Evolutionary conservation across 2,113 vertebrate species (phyloP), one percentile per base, ranked within the genome.

Genomic region (Plotosus lineatus): DNA sequence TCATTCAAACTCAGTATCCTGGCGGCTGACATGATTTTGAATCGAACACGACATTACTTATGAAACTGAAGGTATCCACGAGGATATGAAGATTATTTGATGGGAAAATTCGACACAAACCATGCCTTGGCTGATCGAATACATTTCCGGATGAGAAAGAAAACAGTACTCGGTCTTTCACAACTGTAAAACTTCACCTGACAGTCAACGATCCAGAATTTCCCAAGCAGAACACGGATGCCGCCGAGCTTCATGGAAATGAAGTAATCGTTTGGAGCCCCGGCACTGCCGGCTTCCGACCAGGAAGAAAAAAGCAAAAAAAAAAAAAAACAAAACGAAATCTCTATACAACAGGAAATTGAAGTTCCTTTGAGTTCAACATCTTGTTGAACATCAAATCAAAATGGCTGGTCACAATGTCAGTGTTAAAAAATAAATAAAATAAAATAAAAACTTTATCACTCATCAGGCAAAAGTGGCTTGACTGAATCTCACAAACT

Each of bases 1-100:
- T 61, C 77, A 79, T 48, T 75, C 77, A 75, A 26, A 60, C 60
- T 6, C 56, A 68, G 40, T 1, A 8, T 36, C 31, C 36, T 36
- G 60, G 60, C 15, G 19, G 28, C 31, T 33, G 28, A 15, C 2
- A 61, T 8, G 60, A 61, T 61, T 36, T 33, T 2, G 15, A 17
- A 46, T 46, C 5, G 0, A 61, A 36, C 60, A 19, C 28, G 56
- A 60, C 31, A 0, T 58, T n/a, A 31, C 7, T 60, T 1, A 60
- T 31, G 12, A 60, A 31, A 58, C n/a, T 4, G 55, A 58, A 28
- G 55, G 14, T 14, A 33, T 33, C 58, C 26, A 6, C 17, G 5
- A 60, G 28, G 58, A 17, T 6, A 11, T 15, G 56, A 14, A 31
- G 14, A 4, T 60, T 4, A 28, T 15, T 31, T 15, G 26, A 61